A percentile compares a stretch with the other conserved stretches of the same genome.
Evolutionary conservation across 2,797 vertebrate genomes (phyloP).

Genomic region (Schizothorax lantsangensis): DNA sequence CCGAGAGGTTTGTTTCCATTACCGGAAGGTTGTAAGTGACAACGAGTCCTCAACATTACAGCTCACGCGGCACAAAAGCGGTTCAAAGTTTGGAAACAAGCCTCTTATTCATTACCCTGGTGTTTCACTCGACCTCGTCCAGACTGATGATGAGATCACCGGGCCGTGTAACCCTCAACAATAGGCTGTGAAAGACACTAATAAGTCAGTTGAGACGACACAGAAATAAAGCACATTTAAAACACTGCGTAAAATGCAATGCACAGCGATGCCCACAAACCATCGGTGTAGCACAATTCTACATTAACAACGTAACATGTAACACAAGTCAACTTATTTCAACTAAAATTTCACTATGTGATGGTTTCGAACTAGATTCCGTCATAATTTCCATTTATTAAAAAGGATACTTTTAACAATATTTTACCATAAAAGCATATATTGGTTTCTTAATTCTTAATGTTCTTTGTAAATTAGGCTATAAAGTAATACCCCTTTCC

Average conservation of each 20-base stretch:
- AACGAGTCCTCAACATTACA: background rate
- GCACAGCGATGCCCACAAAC: no score
- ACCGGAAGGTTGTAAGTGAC: background rate
- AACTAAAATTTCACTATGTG: no score
- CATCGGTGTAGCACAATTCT: background rate
- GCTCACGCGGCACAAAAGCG: background rate
- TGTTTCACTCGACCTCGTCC: background rate
- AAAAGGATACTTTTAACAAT: background rate
- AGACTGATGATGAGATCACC: conserved; percentile 4
- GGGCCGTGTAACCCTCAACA: background rate
- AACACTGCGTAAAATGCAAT: background rate
- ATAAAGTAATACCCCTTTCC: background rate
- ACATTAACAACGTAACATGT: background rate
- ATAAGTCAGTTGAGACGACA: background rate
- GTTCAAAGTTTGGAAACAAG: conserved; percentile 2
- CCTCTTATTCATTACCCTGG: conserved; percentile 22
- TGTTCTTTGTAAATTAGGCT: no score
- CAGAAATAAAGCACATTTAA: background rate
- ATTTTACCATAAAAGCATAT: background rate
- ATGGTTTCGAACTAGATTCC: no score
- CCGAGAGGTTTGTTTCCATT: background rate
- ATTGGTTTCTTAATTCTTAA: background rate
- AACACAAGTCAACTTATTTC: background rate
- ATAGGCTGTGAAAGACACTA: background rate
- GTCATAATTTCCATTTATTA: background rate